Base-by-base conservation (phyloP, 2,888 invertebrate species). In the Sphaerophoria taeniata region DNA sequence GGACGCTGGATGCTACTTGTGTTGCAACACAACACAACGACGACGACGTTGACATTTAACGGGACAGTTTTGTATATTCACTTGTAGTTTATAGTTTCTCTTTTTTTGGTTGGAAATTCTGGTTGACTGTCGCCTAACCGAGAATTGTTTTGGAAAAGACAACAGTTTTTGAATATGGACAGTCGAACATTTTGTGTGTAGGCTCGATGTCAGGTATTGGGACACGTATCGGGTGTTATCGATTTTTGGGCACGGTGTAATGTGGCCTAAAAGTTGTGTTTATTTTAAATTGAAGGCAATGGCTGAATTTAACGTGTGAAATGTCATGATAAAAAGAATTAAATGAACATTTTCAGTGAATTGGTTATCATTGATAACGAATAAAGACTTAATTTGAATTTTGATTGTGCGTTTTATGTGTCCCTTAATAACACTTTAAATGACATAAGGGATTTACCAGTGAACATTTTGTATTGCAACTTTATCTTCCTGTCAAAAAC, bases 11-110 rank as follows among this genome's bases (percentile, higher is more conserved):
- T 39, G 61, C 45, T 67, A 43, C 63, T 75, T 56, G 34, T 70
- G 55, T 34, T 74, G 63, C 56, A 63, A 70, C 74, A 74, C 24
- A 24, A 24, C 24, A 24, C 24, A 24, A 24, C 24, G 24, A 49
- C 61, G n/a, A 4, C 36, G 39, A 60, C 43, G 12, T 43, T 14
- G 49, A 45, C 71, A 58, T 60, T 53, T 43, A 58, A 70, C 70
- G 43, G 74, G 74, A 16, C 51, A 43, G 70, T 43, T 72, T 69
- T 76, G 33, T 39, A 34, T 14, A 36, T 56, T 49, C 76, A 61
- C 79, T 70, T 24, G 24, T 72, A 6, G 39, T 81, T 39, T 81
- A 67, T 81, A 81, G 85, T 85, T 85, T 85, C 80, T 85, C 76
- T 80, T 65, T 80, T 70, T 34, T 58, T 53, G 65, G 77, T 67